Evolutionary conservation across 2,113 vertebrate genomes (phyloP), one percentile per base, ranked within the genome.

Genomic region (Trinectes maculatus): DNA sequence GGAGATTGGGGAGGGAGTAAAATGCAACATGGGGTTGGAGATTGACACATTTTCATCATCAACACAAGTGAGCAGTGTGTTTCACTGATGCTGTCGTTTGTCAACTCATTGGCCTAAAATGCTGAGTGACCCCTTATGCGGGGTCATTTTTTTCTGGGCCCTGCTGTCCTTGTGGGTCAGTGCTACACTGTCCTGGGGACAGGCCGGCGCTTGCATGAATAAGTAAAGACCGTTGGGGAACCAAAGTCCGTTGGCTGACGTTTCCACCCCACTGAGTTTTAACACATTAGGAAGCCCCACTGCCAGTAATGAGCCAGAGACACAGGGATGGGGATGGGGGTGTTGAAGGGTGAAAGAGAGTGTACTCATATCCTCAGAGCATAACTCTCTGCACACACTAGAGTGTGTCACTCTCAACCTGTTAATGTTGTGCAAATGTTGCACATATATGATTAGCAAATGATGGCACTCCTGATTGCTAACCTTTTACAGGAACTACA

Each of bases 201-300:
- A 84, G 85, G 86, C 86, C 83, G 85, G 60, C 42, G 74, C 61
- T 79, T 83, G 82, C 77, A 89, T 92, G 84, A 91, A 92, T 91
- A 91, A 92, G 83, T 91, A 86, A 91, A 89, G 79, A 89, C 76
- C 79, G 68, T 84, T 84, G 74, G 80, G 86, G 85, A 83, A 86
- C 82, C 69, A 47, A 80, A 87, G 86, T 88, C 85, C 75, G 89
- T 85, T 91, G 86, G 87, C 85, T 86, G 80, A 88, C 63, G 83
- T 86, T 90, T 91, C 84, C 84, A 83, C 85, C 81, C 70, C 72
- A 87, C 80, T 85, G 85, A 61, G 74, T 90, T 89, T 87, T 87
- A 89, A 90, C 91, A 91, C 91, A 88, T 92, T 89, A 89, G 82
- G 87, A 85, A 85, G 80, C 83, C 80, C 80, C 67, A 80, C 74